Evolutionary conservation across 2,113 vertebrate genomes (phyloP).

Genomic region (Addax nasomaculatus): DNA sequence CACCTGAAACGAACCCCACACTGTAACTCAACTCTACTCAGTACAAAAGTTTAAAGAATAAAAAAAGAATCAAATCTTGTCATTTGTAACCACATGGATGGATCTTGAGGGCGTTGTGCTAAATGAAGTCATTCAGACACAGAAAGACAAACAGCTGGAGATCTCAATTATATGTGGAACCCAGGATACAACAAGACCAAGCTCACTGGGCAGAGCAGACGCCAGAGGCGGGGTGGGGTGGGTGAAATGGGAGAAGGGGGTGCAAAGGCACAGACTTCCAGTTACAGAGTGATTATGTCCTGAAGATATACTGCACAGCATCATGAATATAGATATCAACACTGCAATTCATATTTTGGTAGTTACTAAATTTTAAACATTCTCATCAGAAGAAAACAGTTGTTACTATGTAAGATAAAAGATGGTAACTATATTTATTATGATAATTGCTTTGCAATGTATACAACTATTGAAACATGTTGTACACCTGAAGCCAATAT

Average conservation of each 20-base stretch:
- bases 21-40: not conserved
- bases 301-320: accelerated
- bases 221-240: not conserved
- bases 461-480: accelerated
- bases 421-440: no score
- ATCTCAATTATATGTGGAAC: not conserved
- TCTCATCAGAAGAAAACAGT: not conserved
- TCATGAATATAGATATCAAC: accelerated
- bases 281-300: accelerated
- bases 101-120: not conserved
- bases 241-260: not conserved
- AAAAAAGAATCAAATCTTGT: not conserved
- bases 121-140: not conserved
- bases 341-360: accelerated
- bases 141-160: not conserved
- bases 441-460: not conserved
- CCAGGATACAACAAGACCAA: not conserved
- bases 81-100: not conserved
- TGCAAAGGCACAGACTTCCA: not conserved
- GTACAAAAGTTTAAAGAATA: not conserved
- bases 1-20: not conserved
- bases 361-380: not conserved
- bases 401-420: not conserved
- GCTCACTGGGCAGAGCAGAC: not conserved
- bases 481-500: not conserved